Evolutionary conservation across 2,113 vertebrate genomes (phyloP).

Genomic region (Pseudolaguvia tuberculata): DNA sequence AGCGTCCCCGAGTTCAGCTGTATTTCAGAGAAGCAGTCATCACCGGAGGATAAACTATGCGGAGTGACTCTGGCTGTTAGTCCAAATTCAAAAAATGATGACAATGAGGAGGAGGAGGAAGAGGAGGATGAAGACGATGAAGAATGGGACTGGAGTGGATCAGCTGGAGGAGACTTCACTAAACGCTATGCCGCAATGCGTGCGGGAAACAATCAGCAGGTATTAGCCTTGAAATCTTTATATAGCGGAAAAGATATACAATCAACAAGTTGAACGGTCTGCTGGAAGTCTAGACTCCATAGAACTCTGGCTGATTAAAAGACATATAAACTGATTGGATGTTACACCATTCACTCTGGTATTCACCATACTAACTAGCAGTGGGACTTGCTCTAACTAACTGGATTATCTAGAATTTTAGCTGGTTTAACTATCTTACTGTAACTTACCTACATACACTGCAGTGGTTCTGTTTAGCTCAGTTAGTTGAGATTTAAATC

Average conservation of each 20-base stretch:
- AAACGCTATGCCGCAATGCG: slow-evolving; percentile 59
- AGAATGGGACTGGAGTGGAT: slow-evolving; percentile 76
- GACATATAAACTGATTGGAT: too few species aligned
- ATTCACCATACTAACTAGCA: too few species aligned
- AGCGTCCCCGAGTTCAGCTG: slow-evolving; percentile 2
- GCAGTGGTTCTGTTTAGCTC: too few species aligned
- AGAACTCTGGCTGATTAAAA: too few species aligned
- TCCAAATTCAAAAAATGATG: slow-evolving; percentile 50
- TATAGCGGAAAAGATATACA: not conserved
- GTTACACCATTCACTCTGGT: too few species aligned
- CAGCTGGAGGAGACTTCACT: slow-evolving; percentile 63
- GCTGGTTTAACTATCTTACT: too few species aligned
- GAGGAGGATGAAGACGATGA: slow-evolving; percentile 60
- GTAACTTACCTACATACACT: too few species aligned
- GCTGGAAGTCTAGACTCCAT: too few species aligned
- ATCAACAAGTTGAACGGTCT: too few species aligned
- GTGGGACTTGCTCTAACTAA: too few species aligned
- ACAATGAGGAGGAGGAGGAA: slow-evolving; percentile 42
- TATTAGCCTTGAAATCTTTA: slow-evolving; percentile 36
- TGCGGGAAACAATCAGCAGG: slow-evolving; percentile 71
- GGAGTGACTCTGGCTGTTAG: slow-evolving; percentile 33
- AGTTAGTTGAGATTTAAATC: too few species aligned
- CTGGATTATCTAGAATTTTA: too few species aligned
- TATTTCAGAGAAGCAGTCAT: not conserved
- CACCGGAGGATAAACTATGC: not conserved